These are phyloP conservation scores for Eubucco bourcierii DNA, from an alignment of 2,113 vertebrate genomes.

Conservation along the genomic window DNA sequence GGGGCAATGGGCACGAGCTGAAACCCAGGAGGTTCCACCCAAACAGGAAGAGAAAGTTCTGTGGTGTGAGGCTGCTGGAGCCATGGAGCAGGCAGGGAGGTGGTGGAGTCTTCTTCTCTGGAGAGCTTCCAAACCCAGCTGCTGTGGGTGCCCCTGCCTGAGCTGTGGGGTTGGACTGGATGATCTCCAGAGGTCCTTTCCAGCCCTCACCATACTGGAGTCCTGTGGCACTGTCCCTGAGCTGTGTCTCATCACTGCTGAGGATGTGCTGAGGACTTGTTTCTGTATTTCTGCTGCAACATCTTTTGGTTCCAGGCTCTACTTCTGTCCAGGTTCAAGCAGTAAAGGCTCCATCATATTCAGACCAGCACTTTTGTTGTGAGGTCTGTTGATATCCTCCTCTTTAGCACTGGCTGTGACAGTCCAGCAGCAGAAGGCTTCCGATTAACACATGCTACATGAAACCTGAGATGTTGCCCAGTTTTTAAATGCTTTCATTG, in stretches of 20 bases:
- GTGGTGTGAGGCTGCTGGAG: too few species aligned
- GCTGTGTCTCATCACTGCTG: neutral
- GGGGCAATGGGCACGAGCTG: too few species aligned
- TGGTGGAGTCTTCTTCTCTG: too few species aligned
- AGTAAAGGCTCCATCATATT: neutral
- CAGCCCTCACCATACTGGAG: too few species aligned
- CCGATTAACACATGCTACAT: neutral
- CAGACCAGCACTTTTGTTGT: neutral
- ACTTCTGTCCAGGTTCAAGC: neutral
- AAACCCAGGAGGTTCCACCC: too few species aligned
- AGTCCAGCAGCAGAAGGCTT: neutral
- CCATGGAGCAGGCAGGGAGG: too few species aligned
- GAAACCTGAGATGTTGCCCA: neutral
- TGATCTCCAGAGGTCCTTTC: too few species aligned
- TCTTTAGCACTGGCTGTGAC: neutral
- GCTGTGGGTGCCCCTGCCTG: too few species aligned
- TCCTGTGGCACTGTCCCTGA: neutral
- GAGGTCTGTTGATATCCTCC: neutral
- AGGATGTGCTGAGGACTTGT: rapidly evolving
- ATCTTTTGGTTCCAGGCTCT: neutral
- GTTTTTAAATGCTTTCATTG: constrained; percentile 6
- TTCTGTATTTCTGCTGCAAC: neutral
- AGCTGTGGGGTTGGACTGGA: too few species aligned
- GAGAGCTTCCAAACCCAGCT: too few species aligned
- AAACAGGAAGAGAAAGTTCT: too few species aligned